Percentiles rank a stretch among this genome's conserved stretches.
These are phyloP conservation scores for Xiphydria camelus DNA, from an alignment of 2,888 invertebrate species.

Conservation along the genomic window DNA sequence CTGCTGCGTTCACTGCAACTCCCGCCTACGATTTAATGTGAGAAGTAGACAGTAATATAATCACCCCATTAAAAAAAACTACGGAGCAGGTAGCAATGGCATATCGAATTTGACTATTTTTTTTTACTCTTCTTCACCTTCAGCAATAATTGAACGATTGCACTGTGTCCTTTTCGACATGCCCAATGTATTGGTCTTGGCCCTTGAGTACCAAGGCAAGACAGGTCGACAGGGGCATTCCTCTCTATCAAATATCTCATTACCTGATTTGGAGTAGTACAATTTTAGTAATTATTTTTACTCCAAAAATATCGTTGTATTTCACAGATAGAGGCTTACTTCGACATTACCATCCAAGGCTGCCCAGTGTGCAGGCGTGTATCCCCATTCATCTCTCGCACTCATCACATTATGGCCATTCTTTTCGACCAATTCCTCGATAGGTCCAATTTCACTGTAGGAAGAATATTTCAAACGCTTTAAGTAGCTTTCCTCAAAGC, in stretches of 20 bases:
- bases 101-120: not conserved
- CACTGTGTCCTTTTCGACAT: slow-evolving; percentile 88
- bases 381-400: slow-evolving; percentile 87
- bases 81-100: too few relatives aligned
- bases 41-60: not conserved
- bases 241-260: slow-evolving; percentile 85
- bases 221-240: slow-evolving; percentile 81
- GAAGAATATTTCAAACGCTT: slow-evolving; percentile 5
- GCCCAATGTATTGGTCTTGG: slow-evolving; percentile 94
- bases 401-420: slow-evolving; percentile 72
- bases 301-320: not conserved
- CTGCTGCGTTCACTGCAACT: slow-evolving; percentile 86
- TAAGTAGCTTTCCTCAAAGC: too few relatives aligned
- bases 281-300: too few relatives aligned
- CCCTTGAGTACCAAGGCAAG: slow-evolving; percentile 86
- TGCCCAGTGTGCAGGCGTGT: slow-evolving; percentile 92
- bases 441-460: slow-evolving; percentile 77
- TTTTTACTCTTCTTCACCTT: slow-evolving; percentile 53
- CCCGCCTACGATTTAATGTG: slow-evolving; percentile 67
- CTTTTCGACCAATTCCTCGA: slow-evolving; percentile 82
- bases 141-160: slow-evolving; percentile 75
- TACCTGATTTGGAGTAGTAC: slow-evolving; percentile 51
- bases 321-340: slow-evolving; percentile 38
- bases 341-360: slow-evolving; percentile 89
- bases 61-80: not conserved